Conservation (phyloP, 2,888 invertebrate species). For the Meloe dianella region DNA sequence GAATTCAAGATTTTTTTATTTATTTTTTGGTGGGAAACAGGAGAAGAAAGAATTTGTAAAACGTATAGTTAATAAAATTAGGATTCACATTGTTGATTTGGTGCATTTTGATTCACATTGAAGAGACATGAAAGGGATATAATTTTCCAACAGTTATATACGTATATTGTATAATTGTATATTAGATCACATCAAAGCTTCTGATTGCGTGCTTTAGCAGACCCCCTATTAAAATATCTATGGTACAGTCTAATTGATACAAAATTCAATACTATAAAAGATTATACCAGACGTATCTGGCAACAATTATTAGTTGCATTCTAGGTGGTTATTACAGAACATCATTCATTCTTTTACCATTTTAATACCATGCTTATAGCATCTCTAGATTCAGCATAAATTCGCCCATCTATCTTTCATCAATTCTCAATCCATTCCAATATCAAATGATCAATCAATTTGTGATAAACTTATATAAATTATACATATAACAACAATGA, state of each 20-base stretch:
- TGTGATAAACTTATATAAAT: neutral
- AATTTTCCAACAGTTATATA: constrained; percentile 36
- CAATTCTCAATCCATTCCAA: no score
- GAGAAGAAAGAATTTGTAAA: neutral
- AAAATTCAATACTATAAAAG: constrained; percentile 53
- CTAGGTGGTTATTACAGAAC: constrained; percentile 51
- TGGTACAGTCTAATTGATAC: constrained; percentile 52
- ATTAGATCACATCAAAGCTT: constrained; percentile 40
- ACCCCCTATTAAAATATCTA: constrained; percentile 51
- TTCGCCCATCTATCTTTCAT: neutral
- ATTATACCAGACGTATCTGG: constrained; percentile 45
- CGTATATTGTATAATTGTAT: constrained; percentile 43
- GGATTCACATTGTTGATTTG: neutral
- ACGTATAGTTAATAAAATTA: neutral
- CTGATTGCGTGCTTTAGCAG: constrained; percentile 43
- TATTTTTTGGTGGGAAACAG: neutral
- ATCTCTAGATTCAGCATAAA: neutral
- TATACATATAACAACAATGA: neutral
- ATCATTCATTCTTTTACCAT: constrained; percentile 52
- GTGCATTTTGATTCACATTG: neutral
- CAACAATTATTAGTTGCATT: constrained; percentile 47
- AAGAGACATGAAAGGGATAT: constrained; percentile 10
- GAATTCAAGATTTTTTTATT: neutral
- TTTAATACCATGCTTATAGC: constrained; percentile 44
- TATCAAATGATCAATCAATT: neutral